Base-by-base conservation (phyloP, 2,888 invertebrate genomes). In the Unio delphinus region DNA sequence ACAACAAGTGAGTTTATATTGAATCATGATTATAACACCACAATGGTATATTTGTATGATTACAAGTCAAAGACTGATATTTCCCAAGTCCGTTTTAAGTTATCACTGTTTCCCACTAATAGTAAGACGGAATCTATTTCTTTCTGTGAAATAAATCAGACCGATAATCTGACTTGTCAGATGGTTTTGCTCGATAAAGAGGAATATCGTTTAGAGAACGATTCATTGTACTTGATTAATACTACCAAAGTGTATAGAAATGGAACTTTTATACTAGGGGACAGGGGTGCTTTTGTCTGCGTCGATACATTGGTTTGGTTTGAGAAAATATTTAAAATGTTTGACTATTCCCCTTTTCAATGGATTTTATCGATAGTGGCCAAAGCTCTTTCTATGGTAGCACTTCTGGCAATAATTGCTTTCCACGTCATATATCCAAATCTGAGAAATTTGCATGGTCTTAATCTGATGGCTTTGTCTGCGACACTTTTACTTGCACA, bases 361-460 rank as follows among this genome's bases (percentile, higher is more conserved):
- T 70, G 57, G 34, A 28, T 62, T 17, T 11, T 73, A n/a, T 65
- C 73, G 5, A 17, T 68, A 3, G 60, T 73, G n/a, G 62, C 69
- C 55, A 70, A 69, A 56, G 56, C 68, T 7, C 20, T 70, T n/a
- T 70, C 73, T 4, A 45, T 62, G 8, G 3, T 67, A 4, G 64
- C 64, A 15, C 55, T 61, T 23, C 18, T 65, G n/a, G 20, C 61
- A 3, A 60, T 73, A 15, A 61, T 70, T 15, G 1, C 56, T n/a
- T 56, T 67, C 1, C 73, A 73, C n/a, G 20, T 61, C 7, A 58
- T 56, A 0, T 59, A 55, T 34, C 55, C 58, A 23, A 69, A 65
- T 11, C 45, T 73, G 23, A 64, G 70, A 57, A 73, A 73, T 59
- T 63, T 58, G 15, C 67, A 73, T 20, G 73, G 73, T 28, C 67